Evolutionary conservation across 2,113 vertebrate genomes (phyloP).

Genomic region (Chrysochloris asiatica): DNA sequence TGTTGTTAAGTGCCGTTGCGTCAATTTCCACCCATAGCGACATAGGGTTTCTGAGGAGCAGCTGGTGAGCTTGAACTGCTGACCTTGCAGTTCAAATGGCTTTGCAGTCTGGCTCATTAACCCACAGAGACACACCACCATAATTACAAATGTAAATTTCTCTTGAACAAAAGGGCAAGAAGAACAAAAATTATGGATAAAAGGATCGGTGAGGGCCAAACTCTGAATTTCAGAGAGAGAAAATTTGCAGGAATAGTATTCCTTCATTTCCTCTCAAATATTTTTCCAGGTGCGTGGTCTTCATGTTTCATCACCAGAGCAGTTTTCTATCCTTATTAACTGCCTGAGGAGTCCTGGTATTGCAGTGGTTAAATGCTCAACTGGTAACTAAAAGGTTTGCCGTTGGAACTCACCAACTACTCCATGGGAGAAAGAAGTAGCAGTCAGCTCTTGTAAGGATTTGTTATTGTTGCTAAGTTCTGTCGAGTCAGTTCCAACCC

Average conservation of each 20-base stretch:
- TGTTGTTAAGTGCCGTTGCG: no score
- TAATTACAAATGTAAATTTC: neutral
- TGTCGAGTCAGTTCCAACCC: no score
- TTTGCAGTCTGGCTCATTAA: no score
- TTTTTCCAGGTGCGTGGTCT: neutral
- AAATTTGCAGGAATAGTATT: neutral
- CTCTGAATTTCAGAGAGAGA: neutral
- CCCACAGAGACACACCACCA: neutral
- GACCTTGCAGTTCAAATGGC: no score
- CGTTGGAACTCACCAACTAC: neutral
- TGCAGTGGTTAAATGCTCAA: neutral
- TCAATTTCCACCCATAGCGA: no score
- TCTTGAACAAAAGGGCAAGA: neutral
- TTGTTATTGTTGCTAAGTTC: no score
- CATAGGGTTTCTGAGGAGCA: no score
- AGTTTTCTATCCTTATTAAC: neutral
- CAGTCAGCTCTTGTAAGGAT: no score
- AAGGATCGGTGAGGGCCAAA: neutral
- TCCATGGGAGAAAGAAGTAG: neutral
- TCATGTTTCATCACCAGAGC: neutral
- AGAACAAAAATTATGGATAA: neutral
- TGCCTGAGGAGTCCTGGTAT: neutral
- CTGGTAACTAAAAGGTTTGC: neutral
- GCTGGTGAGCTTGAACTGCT: no score
- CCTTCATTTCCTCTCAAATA: neutral